These are phyloP conservation scores for Prionace glauca DNA, from an alignment of 2,797 vertebrate species.

Conservation along the genomic window DNA sequence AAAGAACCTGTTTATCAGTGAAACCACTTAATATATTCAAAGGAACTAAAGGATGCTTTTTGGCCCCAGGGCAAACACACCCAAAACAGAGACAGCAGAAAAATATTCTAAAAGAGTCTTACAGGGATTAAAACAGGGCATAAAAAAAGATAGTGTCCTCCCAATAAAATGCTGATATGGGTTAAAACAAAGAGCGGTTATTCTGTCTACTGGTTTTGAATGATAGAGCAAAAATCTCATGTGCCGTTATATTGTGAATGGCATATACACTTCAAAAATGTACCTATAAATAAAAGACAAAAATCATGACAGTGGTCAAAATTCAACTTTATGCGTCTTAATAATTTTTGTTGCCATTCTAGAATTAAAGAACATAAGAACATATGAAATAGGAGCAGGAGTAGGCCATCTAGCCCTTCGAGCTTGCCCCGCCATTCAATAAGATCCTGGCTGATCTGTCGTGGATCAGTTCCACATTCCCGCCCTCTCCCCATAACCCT, in stretches of 20 bases:
- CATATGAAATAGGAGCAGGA: too few species aligned
- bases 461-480: too few species aligned
- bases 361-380: not conserved
- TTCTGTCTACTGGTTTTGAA: not conserved
- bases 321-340: not conserved
- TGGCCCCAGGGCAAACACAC: not conserved
- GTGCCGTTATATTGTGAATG: not conserved
- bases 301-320: not conserved
- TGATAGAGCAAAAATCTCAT: not conserved
- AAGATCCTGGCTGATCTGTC: too few species aligned
- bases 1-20: not conserved
- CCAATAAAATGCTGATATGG: not conserved
- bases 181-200: not conserved
- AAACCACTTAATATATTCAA: not conserved
- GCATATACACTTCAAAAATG: not conserved
- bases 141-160: not conserved
- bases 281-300: not conserved
- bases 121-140: not conserved
- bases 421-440: too few species aligned
- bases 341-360: not conserved
- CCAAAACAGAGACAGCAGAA: not conserved
- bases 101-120: not conserved
- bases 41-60: not conserved
- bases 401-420: too few species aligned
- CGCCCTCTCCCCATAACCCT: too few species aligned